Evolutionary conservation across 2,888 invertebrate species (phyloP).

Genomic region (Agonopterix alstromeriana): DNA sequence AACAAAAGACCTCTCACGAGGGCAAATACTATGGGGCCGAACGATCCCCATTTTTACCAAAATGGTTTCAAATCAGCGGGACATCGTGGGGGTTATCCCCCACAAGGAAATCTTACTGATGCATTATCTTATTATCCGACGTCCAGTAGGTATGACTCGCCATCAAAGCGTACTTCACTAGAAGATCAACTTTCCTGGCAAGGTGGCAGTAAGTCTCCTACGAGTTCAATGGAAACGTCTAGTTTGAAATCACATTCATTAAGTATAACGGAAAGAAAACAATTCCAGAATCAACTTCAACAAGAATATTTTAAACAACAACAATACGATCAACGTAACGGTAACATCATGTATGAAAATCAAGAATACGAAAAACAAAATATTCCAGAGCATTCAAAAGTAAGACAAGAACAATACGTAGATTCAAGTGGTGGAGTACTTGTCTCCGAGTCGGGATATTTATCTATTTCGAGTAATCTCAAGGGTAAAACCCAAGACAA

Average conservation of each 20-base stretch:
- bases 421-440: constrained; percentile 72
- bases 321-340: constrained; percentile 71
- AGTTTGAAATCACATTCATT: constrained; percentile 77
- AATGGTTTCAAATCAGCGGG: constrained; percentile 81
- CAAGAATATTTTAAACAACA: constrained; percentile 74
- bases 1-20: constrained; percentile 72
- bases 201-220: constrained; percentile 76
- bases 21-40: constrained; percentile 73
- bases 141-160: constrained; percentile 77
- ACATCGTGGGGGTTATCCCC: constrained; percentile 82
- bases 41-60: constrained; percentile 73
- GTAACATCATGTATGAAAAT: constrained; percentile 54
- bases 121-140: constrained; percentile 89
- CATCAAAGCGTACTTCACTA: constrained; percentile 67
- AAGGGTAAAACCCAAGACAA: constrained; percentile 75
- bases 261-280: constrained; percentile 72
- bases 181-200: constrained; percentile 80
- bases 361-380: constrained; percentile 53
- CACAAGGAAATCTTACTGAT: constrained; percentile 83
- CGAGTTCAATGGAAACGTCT: constrained; percentile 78
- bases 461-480: constrained; percentile 83
- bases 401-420: constrained; percentile 61
- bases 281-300: constrained; percentile 72
- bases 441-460: constrained; percentile 86
- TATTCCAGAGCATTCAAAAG: constrained; percentile 26